Base-by-base conservation (phyloP, 2,797 vertebrate species). In the Schizopygopsis pylzovi region DNA sequence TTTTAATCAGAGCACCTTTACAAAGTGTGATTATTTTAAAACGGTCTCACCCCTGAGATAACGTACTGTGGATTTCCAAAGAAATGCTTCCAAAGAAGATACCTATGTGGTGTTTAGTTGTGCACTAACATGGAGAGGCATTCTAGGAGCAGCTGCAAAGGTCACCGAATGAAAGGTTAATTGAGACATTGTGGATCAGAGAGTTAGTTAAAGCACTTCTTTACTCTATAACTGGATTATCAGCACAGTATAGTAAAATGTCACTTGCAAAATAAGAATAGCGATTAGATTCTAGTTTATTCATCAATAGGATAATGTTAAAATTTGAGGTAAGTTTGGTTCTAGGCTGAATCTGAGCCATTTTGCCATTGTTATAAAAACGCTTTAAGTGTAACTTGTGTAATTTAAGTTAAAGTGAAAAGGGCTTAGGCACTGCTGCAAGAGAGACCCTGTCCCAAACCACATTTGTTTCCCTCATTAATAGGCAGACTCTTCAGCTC, bases 391-490 rank as follows among this genome's bases (percentile, higher is more conserved):
- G 5, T 47, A 87, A 84, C 88, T 85, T 86, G 83, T 86, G 82
- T 90, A 89, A 91, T 92, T 88, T 90, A 90, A 56, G 20, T 56
- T 56, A 59, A 43, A 9, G 41, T 43, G 41, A 43, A 84, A 20
- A 56, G 54, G 81, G 85, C 89, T 89, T 68, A 20, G 6, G 12
- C 88, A 90, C 88, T 39, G 83, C 80, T 37, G 72, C 75, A 61
- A 89, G 88, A 91, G 86, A 81, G 88, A 91, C 86, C 86, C 70
- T 78, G 79, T 86, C 81, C 63, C 79, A 10, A 4, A 54, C 86
- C 67, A 83, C 82, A 81, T 87, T 82, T 65, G 83, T 43, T 85
- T 84, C 54, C 18, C 83, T 91, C 85, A 88, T 92, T 89, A 92
- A 88, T 78, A 79, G 86, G 86, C 85, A 86, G 90, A 89, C 89